These are phyloP conservation scores for Calliopum simillimum DNA, from an alignment of 2,888 invertebrate genomes.

Conservation along the genomic window DNA sequence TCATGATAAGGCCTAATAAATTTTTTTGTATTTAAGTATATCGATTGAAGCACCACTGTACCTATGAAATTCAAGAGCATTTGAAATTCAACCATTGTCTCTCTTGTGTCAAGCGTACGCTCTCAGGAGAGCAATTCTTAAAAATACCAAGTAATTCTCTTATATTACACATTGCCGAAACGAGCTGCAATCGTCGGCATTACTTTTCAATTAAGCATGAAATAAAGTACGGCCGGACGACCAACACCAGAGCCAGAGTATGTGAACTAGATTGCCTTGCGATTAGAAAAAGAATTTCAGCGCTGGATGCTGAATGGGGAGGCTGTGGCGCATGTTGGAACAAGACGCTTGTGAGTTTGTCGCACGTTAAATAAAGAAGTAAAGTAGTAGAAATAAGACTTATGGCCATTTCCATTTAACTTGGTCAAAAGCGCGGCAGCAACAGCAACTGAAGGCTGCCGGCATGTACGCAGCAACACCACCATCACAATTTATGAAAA, in stretches of 20 bases:
- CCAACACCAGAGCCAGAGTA: too few relatives aligned
- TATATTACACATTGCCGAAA: background rate
- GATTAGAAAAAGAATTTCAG: background rate
- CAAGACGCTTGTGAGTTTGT: background rate
- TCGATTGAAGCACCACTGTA: background rate
- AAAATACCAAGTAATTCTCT: background rate
- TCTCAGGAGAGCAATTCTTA: conserved; percentile 16
- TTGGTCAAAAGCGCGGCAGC: background rate
- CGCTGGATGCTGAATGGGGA: background rate
- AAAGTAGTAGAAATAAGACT: too few relatives aligned
- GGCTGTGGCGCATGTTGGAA: background rate
- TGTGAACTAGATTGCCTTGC: conserved; percentile 14
- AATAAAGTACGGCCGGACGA: conserved; percentile 6
- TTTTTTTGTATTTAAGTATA: too few relatives aligned
- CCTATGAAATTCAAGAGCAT: conserved; percentile 5
- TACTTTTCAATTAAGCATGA: conserved; percentile 12
- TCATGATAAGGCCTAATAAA: too few relatives aligned
- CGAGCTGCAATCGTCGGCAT: conserved; percentile 12
- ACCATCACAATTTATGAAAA: background rate
- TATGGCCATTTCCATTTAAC: conserved; percentile 6
- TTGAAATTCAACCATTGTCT: background rate
- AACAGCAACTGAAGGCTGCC: background rate
- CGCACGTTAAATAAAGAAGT: too few relatives aligned
- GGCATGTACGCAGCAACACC: conserved; percentile 5
- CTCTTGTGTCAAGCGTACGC: background rate